Evolutionary conservation across 1,140 invertebrate genomes (phyloP).

Genomic region (Anastatus disparis): DNA sequence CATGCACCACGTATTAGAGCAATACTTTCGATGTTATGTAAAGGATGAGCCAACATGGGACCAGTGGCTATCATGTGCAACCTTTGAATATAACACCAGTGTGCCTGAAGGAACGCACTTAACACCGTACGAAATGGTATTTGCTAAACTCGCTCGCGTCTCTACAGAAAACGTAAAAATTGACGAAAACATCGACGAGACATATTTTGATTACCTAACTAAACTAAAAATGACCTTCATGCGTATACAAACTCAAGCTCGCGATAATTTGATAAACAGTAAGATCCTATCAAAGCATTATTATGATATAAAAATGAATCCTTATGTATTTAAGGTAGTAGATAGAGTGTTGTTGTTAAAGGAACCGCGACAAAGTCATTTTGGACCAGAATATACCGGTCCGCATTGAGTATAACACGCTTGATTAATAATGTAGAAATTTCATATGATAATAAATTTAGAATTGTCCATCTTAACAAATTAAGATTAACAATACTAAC

Average conservation of each 20-base stretch:
- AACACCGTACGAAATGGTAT: slow-evolving; percentile 20
- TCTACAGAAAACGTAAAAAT: background rate
- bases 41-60: slow-evolving; percentile 54
- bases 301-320: slow-evolving; percentile 17
- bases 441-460: background rate
- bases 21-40: slow-evolving; percentile 47
- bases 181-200: no score
- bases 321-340: background rate
- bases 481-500: background rate
- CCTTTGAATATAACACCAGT: slow-evolving; percentile 38
- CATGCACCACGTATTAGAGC: slow-evolving; percentile 40
- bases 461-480: slow-evolving; percentile 14
- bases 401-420: background rate
- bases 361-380: background rate
- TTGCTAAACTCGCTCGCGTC: background rate
- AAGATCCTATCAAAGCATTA: background rate
- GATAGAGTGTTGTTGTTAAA: no score
- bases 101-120: slow-evolving; percentile 41
- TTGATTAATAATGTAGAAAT: slow-evolving; percentile 8
- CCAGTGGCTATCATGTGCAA: slow-evolving; percentile 42
- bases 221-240: background rate
- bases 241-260: background rate
- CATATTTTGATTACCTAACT: background rate
- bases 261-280: background rate
- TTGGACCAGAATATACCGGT: background rate